Evolutionary conservation across 2,888 invertebrate species (phyloP).

Genomic region (Sussaba pulchella): DNA sequence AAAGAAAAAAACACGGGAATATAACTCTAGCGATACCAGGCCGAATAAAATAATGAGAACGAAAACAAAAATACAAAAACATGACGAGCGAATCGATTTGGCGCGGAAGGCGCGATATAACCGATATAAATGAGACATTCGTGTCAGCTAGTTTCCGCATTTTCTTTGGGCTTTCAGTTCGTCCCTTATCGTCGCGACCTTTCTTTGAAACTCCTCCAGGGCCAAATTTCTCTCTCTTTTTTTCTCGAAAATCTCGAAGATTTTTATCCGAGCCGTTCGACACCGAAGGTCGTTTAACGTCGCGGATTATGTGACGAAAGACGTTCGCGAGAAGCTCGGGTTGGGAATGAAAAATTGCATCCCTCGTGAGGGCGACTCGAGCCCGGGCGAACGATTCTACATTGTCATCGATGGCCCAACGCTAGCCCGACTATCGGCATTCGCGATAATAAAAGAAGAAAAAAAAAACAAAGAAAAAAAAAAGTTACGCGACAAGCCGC

Average conservation of each 20-base stretch:
- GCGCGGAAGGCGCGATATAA: background rate
- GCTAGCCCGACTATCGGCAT: background rate
- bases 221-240: background rate
- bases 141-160: conserved; percentile 18
- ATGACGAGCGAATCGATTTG: too few relatives aligned
- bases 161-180: conserved; percentile 7
- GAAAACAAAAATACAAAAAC: background rate
- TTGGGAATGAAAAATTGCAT: conserved; percentile 15
- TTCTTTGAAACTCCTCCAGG: conserved; percentile 13
- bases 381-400: conserved; percentile 55
- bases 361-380: conserved; percentile 34
- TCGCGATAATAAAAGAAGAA: too few relatives aligned
- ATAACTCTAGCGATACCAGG: too few relatives aligned
- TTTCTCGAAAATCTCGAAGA: conserved; percentile 33
- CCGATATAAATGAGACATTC: background rate
- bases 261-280: conserved; percentile 51
- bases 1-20: too few relatives aligned
- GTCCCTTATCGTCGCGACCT: conserved; percentile 14
- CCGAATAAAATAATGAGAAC: background rate
- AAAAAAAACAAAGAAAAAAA: background rate
- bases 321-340: conserved; percentile 2
- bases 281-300: conserved; percentile 58
- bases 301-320: conserved; percentile 22
- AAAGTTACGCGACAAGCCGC: conserved; percentile 36
- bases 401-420: conserved; percentile 51